Evolutionary conservation across 2,888 invertebrate genomes (phyloP).

Genomic region (Drosophila conformis): DNA sequence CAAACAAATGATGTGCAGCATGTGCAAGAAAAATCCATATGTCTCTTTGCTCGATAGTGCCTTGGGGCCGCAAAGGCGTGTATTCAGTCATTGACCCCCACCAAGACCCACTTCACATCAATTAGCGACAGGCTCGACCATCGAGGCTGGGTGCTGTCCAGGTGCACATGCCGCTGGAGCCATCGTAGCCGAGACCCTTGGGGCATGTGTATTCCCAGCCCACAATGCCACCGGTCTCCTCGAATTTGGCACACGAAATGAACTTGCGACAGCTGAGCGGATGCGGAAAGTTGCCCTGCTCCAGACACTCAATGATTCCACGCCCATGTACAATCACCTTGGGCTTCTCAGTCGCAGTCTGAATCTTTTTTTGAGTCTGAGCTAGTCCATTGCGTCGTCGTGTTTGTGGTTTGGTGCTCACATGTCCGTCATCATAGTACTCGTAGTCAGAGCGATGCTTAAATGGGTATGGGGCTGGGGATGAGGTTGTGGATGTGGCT

Average conservation of each 20-base stretch:
- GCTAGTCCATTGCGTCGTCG: conserved; percentile 27
- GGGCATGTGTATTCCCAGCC: conserved; percentile 97
- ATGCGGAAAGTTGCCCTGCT: conserved; percentile 96
- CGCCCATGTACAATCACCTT: conserved; percentile 88
- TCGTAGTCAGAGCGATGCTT: conserved; percentile 86
- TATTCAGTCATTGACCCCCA: conserved; percentile 60
- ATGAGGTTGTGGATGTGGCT: conserved; percentile 28
- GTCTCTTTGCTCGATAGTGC: background rate
- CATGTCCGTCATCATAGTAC: conserved; percentile 89
- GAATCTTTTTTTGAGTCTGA: conserved; percentile 52
- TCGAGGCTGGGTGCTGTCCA: conserved; percentile 89
- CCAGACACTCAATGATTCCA: conserved; percentile 93
- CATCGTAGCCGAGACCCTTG: conserved; percentile 93
- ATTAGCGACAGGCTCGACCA: conserved; percentile 89
- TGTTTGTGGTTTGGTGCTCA: conserved; percentile 82
- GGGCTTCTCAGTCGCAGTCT: conserved; percentile 40
- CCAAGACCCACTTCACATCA: conserved; percentile 32
- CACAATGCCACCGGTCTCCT: conserved; percentile 90
- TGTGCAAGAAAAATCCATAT: conserved; percentile 21
- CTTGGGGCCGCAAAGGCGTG: conserved; percentile 13
- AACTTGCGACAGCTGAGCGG: conserved; percentile 96
- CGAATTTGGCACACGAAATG: conserved; percentile 94
- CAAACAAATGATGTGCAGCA: conserved; percentile 42
- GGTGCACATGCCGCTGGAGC: conserved; percentile 95
- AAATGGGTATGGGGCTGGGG: conserved; percentile 38